Base-by-base conservation (phyloP, 2,888 invertebrate species). In the Cataglyphis cursor region DNA sequence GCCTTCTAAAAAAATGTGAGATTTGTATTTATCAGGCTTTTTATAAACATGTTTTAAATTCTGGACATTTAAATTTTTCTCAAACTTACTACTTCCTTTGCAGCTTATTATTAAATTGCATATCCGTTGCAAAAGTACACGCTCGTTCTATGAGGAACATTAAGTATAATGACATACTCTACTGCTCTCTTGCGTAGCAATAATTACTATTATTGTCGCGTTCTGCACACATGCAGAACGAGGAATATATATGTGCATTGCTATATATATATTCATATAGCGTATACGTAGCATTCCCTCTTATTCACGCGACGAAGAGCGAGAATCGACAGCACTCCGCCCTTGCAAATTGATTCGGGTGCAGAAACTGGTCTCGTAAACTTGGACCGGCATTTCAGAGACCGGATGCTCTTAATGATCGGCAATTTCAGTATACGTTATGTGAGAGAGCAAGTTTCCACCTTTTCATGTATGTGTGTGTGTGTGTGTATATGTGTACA, bases 331-430 rank as follows among this genome's bases (percentile, higher is more conserved):
- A 75, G 65, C 82, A 68, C 84, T 54, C 81, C 18, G 18, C 83
- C 74, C 78, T 83, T 84, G 88, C 85, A 89, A 90, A 90, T 90
- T 90, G 90, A 90, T 90, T 90, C 87, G 89, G 83, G 83, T 81
- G 82, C 81, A 90, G 90, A 90, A 90, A 90, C 90, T 90, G 90
- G 90, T 90, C 90, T 85, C 83, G 87, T 84, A 85, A 89, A 90
- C 90, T 89, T 83, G 73, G 78, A 54, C 83, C 82, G 87, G 73
- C 86, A 82, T 90, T 90, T 85, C 88, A 87, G 82, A 80, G 89
- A 84, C 90, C 90, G 90, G 90, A 90, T 90, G 89, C 83, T 80
- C 87, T 90, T 90, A 90, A 90, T 90, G 90, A 90, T 90, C 90
- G 90, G 89, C 88, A 88, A 90, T 90, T 90, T 90, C 87, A 89